Evolutionary conservation across 2,113 vertebrate genomes (phyloP).

Genomic region (Ictalurus furcatus): DNA sequence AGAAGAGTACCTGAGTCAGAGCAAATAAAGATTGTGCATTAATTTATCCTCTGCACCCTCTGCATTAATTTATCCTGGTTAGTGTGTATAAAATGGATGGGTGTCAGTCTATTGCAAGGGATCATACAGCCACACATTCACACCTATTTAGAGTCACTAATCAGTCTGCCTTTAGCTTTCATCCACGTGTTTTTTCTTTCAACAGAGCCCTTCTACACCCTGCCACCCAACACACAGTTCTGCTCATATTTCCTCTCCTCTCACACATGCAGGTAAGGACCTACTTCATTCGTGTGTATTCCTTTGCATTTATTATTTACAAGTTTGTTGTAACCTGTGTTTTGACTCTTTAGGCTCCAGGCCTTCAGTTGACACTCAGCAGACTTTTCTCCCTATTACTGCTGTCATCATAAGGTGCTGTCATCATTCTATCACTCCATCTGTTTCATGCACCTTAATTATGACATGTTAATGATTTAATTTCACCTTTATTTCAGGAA

Average conservation of each 20-base stretch:
- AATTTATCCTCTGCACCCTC: too few relatives aligned
- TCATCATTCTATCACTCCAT: background rate
- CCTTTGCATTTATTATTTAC: background rate
- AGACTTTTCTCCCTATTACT: constrained; percentile 53
- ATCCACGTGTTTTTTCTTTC: background rate
- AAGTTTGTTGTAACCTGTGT: background rate
- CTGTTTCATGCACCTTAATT: background rate
- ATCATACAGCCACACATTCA: too few relatives aligned
- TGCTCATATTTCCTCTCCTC: background rate
- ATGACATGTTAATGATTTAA: background rate
- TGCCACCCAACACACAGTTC: background rate
- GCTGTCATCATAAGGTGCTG: constrained; percentile 60
- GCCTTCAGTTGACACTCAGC: constrained; percentile 60
- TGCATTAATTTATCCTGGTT: too few relatives aligned
- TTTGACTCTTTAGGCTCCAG: constrained; percentile 53
- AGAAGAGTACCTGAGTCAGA: too few relatives aligned
- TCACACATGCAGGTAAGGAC: constrained; percentile 27
- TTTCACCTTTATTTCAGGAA: constrained; percentile 24
- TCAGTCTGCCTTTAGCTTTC: background rate
- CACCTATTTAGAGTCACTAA: too few relatives aligned
- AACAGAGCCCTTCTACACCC: background rate
- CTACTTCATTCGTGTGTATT: background rate
- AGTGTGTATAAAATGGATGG: too few relatives aligned
- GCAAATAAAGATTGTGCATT: too few relatives aligned
- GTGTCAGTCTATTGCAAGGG: too few relatives aligned